Evolutionary conservation across 2,888 invertebrate genomes (phyloP), one percentile per base, ranked within the genome.

Genomic region (Saturnia pavonia): DNA sequence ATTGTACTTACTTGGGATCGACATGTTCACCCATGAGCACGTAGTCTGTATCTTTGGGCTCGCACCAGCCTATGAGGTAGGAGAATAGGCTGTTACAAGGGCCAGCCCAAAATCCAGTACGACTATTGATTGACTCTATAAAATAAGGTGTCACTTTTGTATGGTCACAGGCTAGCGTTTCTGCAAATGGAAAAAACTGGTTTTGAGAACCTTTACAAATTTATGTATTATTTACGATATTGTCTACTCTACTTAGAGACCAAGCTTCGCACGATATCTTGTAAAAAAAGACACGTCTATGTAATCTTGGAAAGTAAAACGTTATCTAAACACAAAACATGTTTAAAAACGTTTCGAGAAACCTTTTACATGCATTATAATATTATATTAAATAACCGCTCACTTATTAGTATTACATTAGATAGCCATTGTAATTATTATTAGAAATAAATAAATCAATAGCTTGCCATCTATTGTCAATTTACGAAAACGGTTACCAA

Each of bases 101-200:
- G 4, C 97, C 97, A 1, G 97, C 97, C 96, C 97, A 98, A 87
- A 98, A 98, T 34, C 98, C 98, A 22, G 94, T 92, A 71, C 95
- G 95, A 22, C 96, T 96, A 80, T 96, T 97, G 79, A 98, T 97
- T 0, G 97, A 98, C 88, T 98, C 98, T 76, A 98, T 97, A 86
- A 97, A 98, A 86, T 97, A 97, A 14, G 98, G 98, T 3, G 98
- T 97, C 73, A 98, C 98, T 92, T 97, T 97, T 9, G 97, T 98
- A 85, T 98, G 98, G 87, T 98, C 98, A 87, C 98, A 98, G 42
- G 98, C 97, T 73, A 98, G 90, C 0, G 97, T 97, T 94, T 97
- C 97, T 97, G 88, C 25, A 91, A 89, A 48, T 69, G 48, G 65
- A 70, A 67, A 11, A 22, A 60, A 27, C 65, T 16, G 66, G 25